Conservation (phyloP, 2,888 invertebrate genomes). For the Cephus pygmeus region DNA sequence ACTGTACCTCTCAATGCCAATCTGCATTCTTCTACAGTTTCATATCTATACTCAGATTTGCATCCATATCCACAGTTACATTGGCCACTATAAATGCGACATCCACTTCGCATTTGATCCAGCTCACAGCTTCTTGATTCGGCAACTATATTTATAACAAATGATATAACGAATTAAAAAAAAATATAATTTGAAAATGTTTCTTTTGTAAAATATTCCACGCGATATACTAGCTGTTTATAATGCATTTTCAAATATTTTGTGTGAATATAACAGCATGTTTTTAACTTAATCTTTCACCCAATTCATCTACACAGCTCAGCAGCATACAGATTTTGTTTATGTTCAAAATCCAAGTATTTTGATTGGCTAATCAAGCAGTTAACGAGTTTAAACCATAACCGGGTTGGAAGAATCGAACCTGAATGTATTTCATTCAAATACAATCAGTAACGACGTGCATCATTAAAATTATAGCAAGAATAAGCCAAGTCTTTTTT, state of each 20-base stretch:
- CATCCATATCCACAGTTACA: constrained; percentile 78
- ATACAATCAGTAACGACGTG: not conserved
- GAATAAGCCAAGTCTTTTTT: not conserved
- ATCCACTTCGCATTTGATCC: constrained; percentile 72
- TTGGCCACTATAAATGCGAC: constrained; percentile 72
- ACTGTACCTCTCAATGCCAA: constrained; percentile 73
- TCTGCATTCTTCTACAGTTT: constrained; percentile 71
- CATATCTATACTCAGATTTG: constrained; percentile 74
- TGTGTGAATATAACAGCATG: not conserved
- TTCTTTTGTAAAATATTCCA: not conserved
- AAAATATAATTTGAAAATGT: not conserved
- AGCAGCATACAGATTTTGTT: not conserved
- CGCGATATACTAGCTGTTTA: not conserved
- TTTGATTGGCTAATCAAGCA: not conserved
- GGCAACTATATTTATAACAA: not conserved
- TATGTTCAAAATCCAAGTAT: too few relatives aligned
- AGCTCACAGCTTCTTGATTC: constrained; percentile 67
- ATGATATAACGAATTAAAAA: not conserved
- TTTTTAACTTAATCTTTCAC: not conserved
- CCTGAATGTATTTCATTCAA: not conserved
- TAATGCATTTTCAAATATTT: not conserved
- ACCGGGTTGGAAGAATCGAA: not conserved
- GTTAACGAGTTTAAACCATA: not conserved
- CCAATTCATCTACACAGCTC: not conserved
- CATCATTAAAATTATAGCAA: not conserved